Evolutionary conservation across 2,797 vertebrate species (phyloP).

Genomic region (Protonibea diacanthus): DNA sequence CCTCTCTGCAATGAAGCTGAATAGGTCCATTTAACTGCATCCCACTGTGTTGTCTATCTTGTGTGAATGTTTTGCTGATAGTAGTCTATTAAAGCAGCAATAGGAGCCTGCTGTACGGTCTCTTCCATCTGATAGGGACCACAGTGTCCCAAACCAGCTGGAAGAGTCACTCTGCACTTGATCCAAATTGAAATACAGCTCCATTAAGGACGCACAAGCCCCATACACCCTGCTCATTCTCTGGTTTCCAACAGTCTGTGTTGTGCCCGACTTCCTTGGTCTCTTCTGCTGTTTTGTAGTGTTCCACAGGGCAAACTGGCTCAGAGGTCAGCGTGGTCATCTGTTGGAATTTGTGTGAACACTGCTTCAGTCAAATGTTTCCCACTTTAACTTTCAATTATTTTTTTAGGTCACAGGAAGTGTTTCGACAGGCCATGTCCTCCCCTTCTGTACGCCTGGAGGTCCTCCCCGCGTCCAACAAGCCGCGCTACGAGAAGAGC

Average conservation of each 20-base stretch:
- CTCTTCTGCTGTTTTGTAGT: conserved; percentile 1
- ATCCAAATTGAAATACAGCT: conserved; percentile 58
- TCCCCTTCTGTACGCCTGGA: conserved; percentile 82
- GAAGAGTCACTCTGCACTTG: conserved; percentile 43
- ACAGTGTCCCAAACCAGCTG: conserved; percentile 62
- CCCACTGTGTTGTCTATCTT: conserved; percentile 48
- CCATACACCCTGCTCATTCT: conserved; percentile 24
- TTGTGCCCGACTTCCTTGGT: conserved; percentile 4
- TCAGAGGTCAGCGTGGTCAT: neutral
- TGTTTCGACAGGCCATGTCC: conserved; percentile 93
- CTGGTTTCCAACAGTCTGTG: conserved; percentile 6
- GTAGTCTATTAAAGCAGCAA: conserved; percentile 53
- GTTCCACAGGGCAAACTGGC: neutral
- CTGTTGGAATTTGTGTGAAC: neutral
- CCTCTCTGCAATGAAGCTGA: conserved; percentile 29
- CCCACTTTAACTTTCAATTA: neutral
- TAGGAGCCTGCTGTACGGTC: conserved; percentile 46
- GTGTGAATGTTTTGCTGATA: conserved; percentile 38
- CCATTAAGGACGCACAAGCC: conserved; percentile 35
- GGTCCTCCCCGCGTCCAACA: conserved; percentile 86
- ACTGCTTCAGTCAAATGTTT: neutral
- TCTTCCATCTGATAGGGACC: conserved; percentile 64
- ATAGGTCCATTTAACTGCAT: conserved; percentile 54
- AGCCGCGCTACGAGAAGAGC: conserved; percentile 91
- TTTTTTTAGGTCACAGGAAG: conserved; percentile 86